Evolutionary conservation across 2,797 vertebrate genomes (phyloP), one percentile per base, ranked within the genome.

Genomic region (Catostomus latipinnis): DNA sequence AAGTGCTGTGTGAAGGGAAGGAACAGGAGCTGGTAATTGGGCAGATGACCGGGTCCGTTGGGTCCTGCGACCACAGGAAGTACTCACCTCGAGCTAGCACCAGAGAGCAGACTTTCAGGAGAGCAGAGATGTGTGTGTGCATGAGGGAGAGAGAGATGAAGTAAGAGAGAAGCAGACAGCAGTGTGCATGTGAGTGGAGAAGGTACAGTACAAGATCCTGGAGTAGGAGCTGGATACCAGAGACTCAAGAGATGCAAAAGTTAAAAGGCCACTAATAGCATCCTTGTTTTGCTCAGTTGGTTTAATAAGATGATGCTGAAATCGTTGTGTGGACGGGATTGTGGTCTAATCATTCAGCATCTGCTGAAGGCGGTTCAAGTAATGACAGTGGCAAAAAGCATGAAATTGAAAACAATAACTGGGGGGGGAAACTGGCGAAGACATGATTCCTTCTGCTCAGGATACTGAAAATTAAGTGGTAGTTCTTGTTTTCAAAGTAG

Each of bases 71-170:
- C 54, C n/a, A 43, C 52, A 43, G 45, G 13, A 80, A 73, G 48
- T 13, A 81, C 92, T 92, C 88, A 94, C 93, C 93, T 92, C 86
- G 79, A 75, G 48, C 69, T 82, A 85, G 78, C 54, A 85, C 91
- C 93, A 91, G 89, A 89, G 82, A 92, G 84, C 89, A 94, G 91
- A 90, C 93, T 94, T 90, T 54, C 0, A 88, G 84, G 79, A 86
- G 87, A 54, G 70, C 78, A 80, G 87, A 82, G 65, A 85, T 89
- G 89, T 76, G 86, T 86, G 90, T 83, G 89, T 84, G 89, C 77
- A 68, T 54, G 62, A 85, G 76, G 88, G 13, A 90, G 80, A 86
- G 83, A 83, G 71, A 81, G 65, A 84, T 61, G 88, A 8, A 90
- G 80, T 84, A 79, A 80, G 66, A 86, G 76, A 86, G 76, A 86